Evolutionary conservation across 1,140 invertebrate genomes (phyloP).

Genomic region (Physella acuta): DNA sequence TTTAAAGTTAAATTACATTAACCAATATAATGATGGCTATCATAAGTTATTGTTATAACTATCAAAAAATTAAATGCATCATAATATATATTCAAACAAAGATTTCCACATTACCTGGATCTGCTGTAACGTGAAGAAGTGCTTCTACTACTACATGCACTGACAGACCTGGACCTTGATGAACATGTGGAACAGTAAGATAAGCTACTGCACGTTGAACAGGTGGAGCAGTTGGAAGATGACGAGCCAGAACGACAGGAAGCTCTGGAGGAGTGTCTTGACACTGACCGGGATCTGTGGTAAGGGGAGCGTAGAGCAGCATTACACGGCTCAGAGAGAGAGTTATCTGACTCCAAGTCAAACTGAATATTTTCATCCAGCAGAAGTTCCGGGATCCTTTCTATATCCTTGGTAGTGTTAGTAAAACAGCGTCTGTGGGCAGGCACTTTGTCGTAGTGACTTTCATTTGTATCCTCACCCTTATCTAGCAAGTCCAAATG

Average conservation of each 20-base stretch:
- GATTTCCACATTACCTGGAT: too few relatives aligned
- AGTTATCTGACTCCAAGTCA: too few relatives aligned
- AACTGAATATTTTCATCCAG: too few relatives aligned
- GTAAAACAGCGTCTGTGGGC: slow-evolving; percentile 56
- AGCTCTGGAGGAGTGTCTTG: slow-evolving; percentile 27
- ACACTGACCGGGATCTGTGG: not conserved
- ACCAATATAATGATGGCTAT: too few relatives aligned
- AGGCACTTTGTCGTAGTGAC: slow-evolving; percentile 46
- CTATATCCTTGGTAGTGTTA: slow-evolving; percentile 53
- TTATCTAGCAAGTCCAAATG: slow-evolving; percentile 9
- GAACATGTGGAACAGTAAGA: slow-evolving; percentile 37
- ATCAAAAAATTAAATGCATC: too few relatives aligned
- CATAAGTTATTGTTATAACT: too few relatives aligned
- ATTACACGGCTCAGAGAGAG: too few relatives aligned
- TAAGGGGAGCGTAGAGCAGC: too few relatives aligned
- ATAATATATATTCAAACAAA: too few relatives aligned
- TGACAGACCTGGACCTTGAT: slow-evolving; percentile 31
- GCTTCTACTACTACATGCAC: slow-evolving; percentile 1
- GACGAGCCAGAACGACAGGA: slow-evolving; percentile 37
- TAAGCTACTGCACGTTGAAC: slow-evolving; percentile 7
- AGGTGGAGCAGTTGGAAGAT: slow-evolving; percentile 26
- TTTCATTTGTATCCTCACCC: not conserved
- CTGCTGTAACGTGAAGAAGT: not conserved
- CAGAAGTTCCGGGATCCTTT: too few relatives aligned
- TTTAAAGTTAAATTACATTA: too few relatives aligned